Percentiles rank a stretch among this genome's conserved stretches.
Conservation (phyloP, 2,888 invertebrate genomes). For the Caenorhabditis sp. region DNA sequence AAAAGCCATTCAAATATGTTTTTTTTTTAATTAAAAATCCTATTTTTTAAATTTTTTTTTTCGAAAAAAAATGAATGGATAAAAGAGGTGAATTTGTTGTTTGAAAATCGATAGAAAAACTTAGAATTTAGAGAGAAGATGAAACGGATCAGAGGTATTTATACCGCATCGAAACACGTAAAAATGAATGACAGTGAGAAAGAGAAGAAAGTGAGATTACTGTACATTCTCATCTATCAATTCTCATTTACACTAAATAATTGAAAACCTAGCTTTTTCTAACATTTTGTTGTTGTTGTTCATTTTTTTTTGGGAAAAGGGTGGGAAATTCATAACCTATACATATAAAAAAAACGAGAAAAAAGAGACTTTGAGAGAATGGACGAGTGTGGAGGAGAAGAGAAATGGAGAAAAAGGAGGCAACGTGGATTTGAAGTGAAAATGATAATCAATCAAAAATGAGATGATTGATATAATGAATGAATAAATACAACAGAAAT, state of each 20-base stretch:
- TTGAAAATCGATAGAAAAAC: neutral
- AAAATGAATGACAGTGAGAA: constrained; percentile 3
- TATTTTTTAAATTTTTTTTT: neutral
- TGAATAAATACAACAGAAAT: neutral
- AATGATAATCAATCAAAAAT: neutral
- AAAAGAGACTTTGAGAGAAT: neutral
- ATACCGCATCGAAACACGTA: constrained; percentile 14
- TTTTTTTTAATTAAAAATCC: neutral
- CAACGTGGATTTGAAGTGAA: neutral
- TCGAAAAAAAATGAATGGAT: constrained; percentile 6
- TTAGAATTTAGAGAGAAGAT: neutral
- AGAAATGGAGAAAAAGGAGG: neutral
- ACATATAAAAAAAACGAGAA: neutral
- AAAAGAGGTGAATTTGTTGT: constrained; percentile 2
- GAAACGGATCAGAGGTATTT: constrained; percentile 8
- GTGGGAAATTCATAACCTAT: neutral
- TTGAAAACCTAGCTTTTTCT: neutral
- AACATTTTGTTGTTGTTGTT: neutral
- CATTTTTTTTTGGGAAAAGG: neutral
- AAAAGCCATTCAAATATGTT: neutral
- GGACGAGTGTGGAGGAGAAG: neutral
- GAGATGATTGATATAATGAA: neutral
- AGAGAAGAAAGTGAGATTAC: constrained; percentile 1
- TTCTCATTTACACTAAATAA: neutral
- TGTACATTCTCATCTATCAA: neutral